Evolutionary conservation across 2,888 invertebrate genomes (phyloP).

Genomic region (Willowsia nigromaculata): DNA sequence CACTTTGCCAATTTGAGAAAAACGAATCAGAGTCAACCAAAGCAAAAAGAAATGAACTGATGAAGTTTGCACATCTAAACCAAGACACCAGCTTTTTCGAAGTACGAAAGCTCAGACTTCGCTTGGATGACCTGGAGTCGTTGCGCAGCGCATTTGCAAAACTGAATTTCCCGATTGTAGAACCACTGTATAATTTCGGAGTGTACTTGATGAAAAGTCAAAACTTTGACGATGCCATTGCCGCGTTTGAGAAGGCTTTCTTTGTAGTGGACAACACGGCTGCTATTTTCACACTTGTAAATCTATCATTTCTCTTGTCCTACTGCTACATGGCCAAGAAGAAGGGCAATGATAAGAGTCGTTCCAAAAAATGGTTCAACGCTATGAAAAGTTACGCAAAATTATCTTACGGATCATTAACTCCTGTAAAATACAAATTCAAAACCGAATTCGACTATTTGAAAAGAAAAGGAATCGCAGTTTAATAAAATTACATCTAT

Average conservation of each 20-base stretch:
- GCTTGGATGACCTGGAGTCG: conserved; percentile 48
- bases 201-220: conserved; percentile 25
- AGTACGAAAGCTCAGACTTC: neutral
- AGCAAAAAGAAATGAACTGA: neutral
- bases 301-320: conserved; percentile 33
- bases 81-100: neutral
- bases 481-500: neutral
- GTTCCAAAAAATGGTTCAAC: conserved; percentile 53
- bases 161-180: conserved; percentile 61
- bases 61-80: neutral
- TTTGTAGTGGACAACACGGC: conserved; percentile 47
- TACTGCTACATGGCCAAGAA: conserved; percentile 63
- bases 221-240: conserved; percentile 56
- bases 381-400: conserved; percentile 40
- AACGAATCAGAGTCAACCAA: conserved; percentile 8
- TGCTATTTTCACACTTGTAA: conserved; percentile 13
- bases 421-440: conserved; percentile 29
- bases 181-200: conserved; percentile 51
- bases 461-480: conserved; percentile 32
- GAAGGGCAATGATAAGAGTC: conserved; percentile 22
- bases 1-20: conserved; percentile 58
- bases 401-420: conserved; percentile 42
- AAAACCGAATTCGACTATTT: conserved; percentile 38
- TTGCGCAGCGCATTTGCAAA: conserved; percentile 46
- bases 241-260: conserved; percentile 41